These are phyloP conservation scores for Epinephelus lanceolatus DNA, from an alignment of 2,113 vertebrate species.

Conservation along the genomic window DNA sequence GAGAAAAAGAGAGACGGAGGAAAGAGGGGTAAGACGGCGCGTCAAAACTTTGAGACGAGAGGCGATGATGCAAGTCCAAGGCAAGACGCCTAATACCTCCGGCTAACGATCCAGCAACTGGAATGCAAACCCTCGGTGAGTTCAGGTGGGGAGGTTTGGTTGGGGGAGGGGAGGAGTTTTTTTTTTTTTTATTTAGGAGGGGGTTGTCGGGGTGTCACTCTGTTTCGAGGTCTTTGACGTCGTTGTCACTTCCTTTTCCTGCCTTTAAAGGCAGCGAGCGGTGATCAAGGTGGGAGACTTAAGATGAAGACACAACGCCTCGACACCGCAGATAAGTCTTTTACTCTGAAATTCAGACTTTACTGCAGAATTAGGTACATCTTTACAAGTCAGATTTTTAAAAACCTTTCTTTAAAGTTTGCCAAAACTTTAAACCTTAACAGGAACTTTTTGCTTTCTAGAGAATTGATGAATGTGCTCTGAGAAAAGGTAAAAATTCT, in stretches of 20 bases:
- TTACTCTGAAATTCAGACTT: neutral
- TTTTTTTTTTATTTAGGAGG: neutral
- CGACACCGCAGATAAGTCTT: neutral
- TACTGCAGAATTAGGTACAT: neutral
- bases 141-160: slow-evolving; percentile 65
- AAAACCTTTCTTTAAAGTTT: neutral
- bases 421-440: neutral
- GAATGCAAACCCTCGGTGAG: slow-evolving; percentile 75
- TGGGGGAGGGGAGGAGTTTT: neutral
- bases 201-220: slow-evolving; percentile 36
- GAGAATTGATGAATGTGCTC: neutral
- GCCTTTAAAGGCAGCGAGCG: slow-evolving; percentile 15
- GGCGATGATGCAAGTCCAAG: slow-evolving; percentile 82
- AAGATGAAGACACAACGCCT: slow-evolving; percentile 3
- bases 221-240: slow-evolving; percentile 33
- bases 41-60: slow-evolving; percentile 69
- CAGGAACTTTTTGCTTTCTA: neutral
- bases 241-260: slow-evolving; percentile 52
- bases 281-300: slow-evolving; percentile 52
- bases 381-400: neutral
- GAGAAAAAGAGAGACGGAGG: slow-evolving; percentile 52
- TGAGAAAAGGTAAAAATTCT: neutral
- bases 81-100: slow-evolving; percentile 80
- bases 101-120: slow-evolving; percentile 80
- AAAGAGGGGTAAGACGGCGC: slow-evolving; percentile 43